These are phyloP conservation scores for Galemys pyrenaicus DNA, from an alignment of 2,113 vertebrate species.

Conservation along the genomic window DNA sequence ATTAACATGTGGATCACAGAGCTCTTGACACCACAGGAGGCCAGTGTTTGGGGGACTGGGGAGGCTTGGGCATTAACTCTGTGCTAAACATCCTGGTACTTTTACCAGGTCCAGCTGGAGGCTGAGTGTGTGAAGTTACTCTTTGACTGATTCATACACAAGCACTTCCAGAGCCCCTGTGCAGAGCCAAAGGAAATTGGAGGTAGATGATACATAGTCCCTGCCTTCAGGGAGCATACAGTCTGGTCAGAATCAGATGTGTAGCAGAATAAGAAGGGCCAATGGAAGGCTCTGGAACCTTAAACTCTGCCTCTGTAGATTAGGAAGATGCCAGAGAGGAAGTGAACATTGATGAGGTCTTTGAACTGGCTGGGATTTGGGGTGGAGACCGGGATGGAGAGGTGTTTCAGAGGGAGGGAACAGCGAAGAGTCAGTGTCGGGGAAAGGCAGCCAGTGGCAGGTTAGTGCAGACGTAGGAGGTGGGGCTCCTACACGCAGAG, in stretches of 20 bases:
- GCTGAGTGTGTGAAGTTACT: background rate
- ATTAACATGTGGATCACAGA: slow-evolving; percentile 33
- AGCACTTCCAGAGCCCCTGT: background rate
- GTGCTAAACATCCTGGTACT: background rate
- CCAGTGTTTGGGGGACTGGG: background rate
- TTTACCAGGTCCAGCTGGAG: background rate
- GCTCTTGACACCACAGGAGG: background rate
- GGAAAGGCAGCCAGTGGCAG: background rate
- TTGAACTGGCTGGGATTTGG: background rate
- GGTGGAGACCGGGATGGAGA: no score
- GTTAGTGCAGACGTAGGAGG: background rate
- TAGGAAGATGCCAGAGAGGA: background rate
- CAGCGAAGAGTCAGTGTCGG: background rate
- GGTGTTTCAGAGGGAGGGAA: background rate
- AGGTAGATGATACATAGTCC: background rate
- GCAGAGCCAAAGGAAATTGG: background rate
- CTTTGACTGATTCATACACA: background rate
- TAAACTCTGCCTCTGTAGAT: background rate
- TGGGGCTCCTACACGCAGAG: no score
- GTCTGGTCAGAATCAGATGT: background rate
- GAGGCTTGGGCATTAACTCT: background rate
- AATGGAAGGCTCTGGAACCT: background rate
- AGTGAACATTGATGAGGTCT: background rate
- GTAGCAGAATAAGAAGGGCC: background rate
- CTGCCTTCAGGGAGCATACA: background rate